Conservation (phyloP, 2,113 vertebrate genomes). For the Anarrhichthys ocellatus region DNA sequence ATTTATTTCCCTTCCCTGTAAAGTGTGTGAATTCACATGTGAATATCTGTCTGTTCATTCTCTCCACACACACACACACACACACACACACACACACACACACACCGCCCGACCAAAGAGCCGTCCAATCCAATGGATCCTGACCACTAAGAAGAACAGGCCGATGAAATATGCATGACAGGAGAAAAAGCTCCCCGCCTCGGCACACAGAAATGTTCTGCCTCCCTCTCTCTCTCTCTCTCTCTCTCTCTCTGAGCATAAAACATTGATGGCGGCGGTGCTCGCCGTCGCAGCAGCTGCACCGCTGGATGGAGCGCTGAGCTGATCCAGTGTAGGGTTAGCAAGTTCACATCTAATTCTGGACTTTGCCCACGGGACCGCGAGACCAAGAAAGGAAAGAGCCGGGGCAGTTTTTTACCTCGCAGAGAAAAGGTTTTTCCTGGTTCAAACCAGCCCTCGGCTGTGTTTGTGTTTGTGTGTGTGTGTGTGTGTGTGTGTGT, state of each 20-base stretch:
- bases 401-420: conserved; percentile 31
- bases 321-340: conserved; percentile 47
- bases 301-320: conserved; percentile 39
- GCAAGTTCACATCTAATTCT: conserved; percentile 75
- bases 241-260: conserved; percentile 31
- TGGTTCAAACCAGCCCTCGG: conserved; percentile 14
- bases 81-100: conserved; percentile 4
- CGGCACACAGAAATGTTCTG: conserved; percentile 61
- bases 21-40: conserved; percentile 1
- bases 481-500: not conserved
- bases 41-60: conserved; percentile 5
- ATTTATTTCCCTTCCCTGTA: not conserved
- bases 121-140: conserved; percentile 38
- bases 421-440: conserved; percentile 40
- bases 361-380: conserved; percentile 60
- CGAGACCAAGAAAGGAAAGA: conserved; percentile 25
- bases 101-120: conserved; percentile 19
- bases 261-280: conserved; percentile 74
- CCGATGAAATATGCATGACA: conserved; percentile 77
- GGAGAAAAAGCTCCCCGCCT: conserved; percentile 59
- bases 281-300: conserved; percentile 20
- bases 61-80: not conserved
- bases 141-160: conserved; percentile 67
- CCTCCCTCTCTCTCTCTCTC: conserved; percentile 35
- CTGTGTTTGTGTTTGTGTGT: not conserved